Evolutionary conservation across 2,888 invertebrate species (phyloP), one percentile per base, ranked within the genome.

Genomic region (Congeria kusceri): DNA sequence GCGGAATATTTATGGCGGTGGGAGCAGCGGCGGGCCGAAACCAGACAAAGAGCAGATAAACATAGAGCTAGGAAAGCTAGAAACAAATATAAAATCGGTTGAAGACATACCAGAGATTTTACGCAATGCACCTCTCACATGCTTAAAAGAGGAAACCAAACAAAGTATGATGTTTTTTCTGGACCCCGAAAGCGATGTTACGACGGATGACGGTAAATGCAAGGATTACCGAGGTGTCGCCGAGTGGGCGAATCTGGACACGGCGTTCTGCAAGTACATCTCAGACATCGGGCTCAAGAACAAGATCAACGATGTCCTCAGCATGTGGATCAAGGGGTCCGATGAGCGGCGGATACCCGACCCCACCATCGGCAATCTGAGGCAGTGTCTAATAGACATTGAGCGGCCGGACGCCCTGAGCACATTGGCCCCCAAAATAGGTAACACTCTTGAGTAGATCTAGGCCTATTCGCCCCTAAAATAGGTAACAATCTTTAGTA

Each of bases 141-240:
- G 74, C 66, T 49, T 79, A 28, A 25, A 53, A 39, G 53, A 53
- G 15, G 44, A 49, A 11, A 79, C 78, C 3, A 49, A 74, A 3
- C 49, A 65, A n/a, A 23, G 27, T 9, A n/a, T 79, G 32, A 73
- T 65, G 25, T 74, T 65, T 58, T 57, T 61, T 23, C 44, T 79
- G 11, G 78, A 79, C 25, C 47, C 62, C 0, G 62, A 66, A 25
- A 56, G 25, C 5, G 67, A 74, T 15, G 25, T 66, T 2, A 18
- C 23, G 23, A 44, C 74, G n/a, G 53, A 56, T 0, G 53, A 65
- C 27, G 75, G 49, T 18, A 18, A 39, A 27, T 28, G 49, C 2
- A 75, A 71, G 29, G 79, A 80, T 32, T 80, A 80, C 27, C 53
- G 71, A 0, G 79, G 79, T 15, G 29, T 80, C 18, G 75, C 71